Percentiles rank a stretch among this genome's conserved stretches.
Evolutionary conservation across 2,797 vertebrate genomes (phyloP).

Genomic region (Cuniculus paca): DNA sequence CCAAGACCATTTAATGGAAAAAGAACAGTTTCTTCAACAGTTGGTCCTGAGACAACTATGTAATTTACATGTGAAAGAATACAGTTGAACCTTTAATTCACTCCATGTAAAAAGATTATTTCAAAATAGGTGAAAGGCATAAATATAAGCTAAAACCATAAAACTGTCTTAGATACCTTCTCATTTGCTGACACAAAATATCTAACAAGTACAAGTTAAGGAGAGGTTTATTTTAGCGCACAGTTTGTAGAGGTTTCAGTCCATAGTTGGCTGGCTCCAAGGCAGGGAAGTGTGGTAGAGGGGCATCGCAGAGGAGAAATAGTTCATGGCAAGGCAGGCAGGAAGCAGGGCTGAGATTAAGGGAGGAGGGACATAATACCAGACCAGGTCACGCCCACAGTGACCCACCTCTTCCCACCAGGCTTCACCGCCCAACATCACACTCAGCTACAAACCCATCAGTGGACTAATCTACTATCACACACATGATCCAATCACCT

Average conservation of each 20-base stretch:
- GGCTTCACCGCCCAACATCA: neutral
- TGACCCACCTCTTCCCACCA: neutral
- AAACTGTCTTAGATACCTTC: neutral
- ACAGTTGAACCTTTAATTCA: neutral
- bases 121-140: neutral
- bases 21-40: conserved; percentile 36
- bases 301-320: neutral
- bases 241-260: neutral
- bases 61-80: neutral
- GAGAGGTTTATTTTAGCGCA: neutral
- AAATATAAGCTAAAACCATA: neutral
- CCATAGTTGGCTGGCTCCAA: neutral
- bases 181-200: neutral
- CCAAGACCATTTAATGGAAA: neutral
- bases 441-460: neutral
- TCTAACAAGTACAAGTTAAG: neutral
- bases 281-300: neutral
- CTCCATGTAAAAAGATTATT: neutral
- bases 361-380: neutral
- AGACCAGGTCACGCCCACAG: neutral
- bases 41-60: neutral
- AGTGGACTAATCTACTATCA: neutral
- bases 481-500: neutral
- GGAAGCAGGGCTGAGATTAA: neutral
- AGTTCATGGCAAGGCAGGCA: neutral